These are phyloP conservation scores for Chloroceryle inda DNA, from an alignment of 2,797 vertebrate genomes.

Conservation along the genomic window DNA sequence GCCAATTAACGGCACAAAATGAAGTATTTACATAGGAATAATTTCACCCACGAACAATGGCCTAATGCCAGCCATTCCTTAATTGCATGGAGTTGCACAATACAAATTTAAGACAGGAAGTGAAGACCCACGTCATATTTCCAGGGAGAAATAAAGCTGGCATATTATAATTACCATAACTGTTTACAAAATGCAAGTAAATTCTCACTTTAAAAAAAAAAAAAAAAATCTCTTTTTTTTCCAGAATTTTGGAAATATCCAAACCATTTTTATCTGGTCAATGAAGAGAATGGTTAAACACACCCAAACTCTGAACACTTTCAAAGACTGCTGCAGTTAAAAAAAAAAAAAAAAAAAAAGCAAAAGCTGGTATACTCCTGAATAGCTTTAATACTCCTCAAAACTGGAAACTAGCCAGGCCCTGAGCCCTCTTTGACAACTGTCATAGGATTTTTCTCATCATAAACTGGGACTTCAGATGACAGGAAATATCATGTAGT, in stretches of 20 bases:
- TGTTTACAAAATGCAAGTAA: conserved; percentile 29
- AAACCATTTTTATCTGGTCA: not conserved
- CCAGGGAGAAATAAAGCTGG: conserved; percentile 2
- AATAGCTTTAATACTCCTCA: not conserved
- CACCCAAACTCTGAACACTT: not conserved
- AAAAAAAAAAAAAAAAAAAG: not conserved
- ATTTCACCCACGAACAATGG: conserved; percentile 68
- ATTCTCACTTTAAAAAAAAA: not conserved
- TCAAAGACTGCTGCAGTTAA: not conserved
- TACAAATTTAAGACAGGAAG: conserved; percentile 62
- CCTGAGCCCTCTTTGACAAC: not conserved
- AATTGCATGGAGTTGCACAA: conserved; percentile 65
- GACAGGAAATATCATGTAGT: not conserved
- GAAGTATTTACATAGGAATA: conserved; percentile 70
- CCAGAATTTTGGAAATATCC: not conserved
- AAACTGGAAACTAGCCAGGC: not conserved
- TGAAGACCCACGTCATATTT: conserved; percentile 40
- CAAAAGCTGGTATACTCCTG: not conserved
- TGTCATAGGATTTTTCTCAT: not conserved
- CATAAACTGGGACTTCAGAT: not conserved
- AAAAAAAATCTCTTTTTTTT: not conserved
- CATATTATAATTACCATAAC: not conserved
- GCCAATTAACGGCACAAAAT: conserved; percentile 68
- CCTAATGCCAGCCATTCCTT: conserved; percentile 54
- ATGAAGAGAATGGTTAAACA: not conserved